Evolutionary conservation across 2,888 invertebrate species (phyloP).

Genomic region (Drepanosiphum platanoidis): DNA sequence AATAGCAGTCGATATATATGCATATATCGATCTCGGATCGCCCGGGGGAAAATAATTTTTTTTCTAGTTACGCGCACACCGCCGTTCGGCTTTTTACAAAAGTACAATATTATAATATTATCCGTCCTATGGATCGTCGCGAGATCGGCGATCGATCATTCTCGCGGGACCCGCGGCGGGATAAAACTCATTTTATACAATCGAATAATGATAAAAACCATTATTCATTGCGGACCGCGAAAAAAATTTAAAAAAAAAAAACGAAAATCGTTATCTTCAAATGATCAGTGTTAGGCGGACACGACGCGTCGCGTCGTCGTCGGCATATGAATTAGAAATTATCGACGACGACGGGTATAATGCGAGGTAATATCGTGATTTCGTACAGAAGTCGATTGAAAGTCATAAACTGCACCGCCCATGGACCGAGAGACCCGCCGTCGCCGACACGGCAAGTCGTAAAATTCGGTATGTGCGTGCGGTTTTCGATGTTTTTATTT

Average conservation of each 20-base stretch:
- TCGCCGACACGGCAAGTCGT: neutral
- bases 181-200: neutral
- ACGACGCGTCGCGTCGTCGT: neutral
- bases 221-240: no score
- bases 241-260: no score
- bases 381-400: conserved; percentile 8
- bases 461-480: neutral
- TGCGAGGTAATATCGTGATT: neutral
- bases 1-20: no score
- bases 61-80: no score
- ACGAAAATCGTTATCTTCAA: neutral
- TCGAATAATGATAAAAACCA: no score
- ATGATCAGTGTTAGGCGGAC: neutral
- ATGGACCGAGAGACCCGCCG: no score
- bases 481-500: neutral
- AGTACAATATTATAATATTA: no score
- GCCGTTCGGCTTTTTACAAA: neutral
- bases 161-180: neutral
- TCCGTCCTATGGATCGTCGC: neutral
- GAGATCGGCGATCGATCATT: neutral
- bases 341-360: neutral
- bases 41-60: no score
- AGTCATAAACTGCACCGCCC: neutral
- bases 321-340: neutral
- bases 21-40: no score